Evolutionary conservation across 2,113 vertebrate species (phyloP).

Genomic region (Gymnorhina tibicen): DNA sequence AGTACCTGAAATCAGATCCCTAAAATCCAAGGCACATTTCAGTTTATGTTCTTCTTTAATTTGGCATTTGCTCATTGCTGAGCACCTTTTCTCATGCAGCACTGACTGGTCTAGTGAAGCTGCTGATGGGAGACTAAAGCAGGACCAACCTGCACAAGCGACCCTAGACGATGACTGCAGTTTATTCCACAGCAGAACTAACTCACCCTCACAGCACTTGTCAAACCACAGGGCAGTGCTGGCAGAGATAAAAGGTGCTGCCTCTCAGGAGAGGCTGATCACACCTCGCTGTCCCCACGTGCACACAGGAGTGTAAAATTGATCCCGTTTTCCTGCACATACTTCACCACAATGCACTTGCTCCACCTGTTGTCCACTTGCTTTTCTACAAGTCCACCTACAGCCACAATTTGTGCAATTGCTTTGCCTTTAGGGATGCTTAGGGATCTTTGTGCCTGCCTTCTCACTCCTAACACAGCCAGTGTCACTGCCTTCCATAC

Average conservation of each 20-base stretch:
- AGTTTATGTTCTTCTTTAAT: not conserved
- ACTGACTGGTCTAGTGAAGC: not conserved
- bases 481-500: not conserved
- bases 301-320: rapidly evolving
- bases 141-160: rapidly evolving
- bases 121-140: not conserved
- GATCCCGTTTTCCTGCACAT: rapidly evolving
- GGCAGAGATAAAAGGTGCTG: not conserved
- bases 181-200: not conserved
- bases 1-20: not conserved
- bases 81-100: not conserved
- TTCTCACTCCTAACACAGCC: not conserved
- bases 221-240: not conserved
- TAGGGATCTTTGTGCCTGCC: not conserved
- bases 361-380: conserved; percentile 44
- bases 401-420: too few species aligned
- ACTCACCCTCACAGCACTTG: not conserved
- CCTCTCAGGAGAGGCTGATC: not conserved
- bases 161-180: not conserved
- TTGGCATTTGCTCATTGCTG: not conserved
- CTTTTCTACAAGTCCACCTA: not conserved
- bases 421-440: not conserved
- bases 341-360: not conserved
- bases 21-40: not conserved
- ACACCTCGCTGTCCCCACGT: rapidly evolving